phyloP scores from a whole-genome alignment of 2,113 vertebrate species.

The Siniperca knerii region DNA sequence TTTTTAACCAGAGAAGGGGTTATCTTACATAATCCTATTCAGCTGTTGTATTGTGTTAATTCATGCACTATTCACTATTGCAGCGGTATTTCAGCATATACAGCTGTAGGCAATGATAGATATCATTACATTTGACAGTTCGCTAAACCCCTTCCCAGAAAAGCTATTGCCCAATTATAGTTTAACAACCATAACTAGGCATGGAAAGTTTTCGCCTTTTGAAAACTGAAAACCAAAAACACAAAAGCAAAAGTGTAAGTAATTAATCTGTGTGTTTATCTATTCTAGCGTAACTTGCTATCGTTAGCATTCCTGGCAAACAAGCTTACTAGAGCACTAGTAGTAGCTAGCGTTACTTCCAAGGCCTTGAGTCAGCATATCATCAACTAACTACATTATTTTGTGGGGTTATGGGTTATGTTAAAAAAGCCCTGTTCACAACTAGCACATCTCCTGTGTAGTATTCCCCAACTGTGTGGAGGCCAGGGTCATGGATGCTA shows the following conservation, averaged over 20 bases:
- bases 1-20: constrained; percentile 21
- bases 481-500: too few species aligned
- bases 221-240: background rate
- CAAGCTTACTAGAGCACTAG: too few species aligned
- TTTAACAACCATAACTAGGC: background rate
- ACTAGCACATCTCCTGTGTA: too few species aligned
- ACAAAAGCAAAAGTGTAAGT: too few species aligned
- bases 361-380: too few species aligned
- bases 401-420: too few species aligned
- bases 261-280: background rate
- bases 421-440: too few species aligned
- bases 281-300: background rate
- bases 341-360: too few species aligned
- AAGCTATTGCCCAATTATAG: background rate
- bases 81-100: background rate
- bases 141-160: background rate
- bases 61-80: constrained; percentile 9
- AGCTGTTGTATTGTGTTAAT: constrained; percentile 57
- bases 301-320: too few species aligned
- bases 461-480: too few species aligned
- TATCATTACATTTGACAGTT: background rate
- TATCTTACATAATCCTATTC: constrained; percentile 69
- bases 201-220: background rate
- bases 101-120: background rate
- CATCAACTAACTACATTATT: too few species aligned